Conservation (phyloP, 2,888 invertebrate species). For the Cataglyphis altisquamis region DNA sequence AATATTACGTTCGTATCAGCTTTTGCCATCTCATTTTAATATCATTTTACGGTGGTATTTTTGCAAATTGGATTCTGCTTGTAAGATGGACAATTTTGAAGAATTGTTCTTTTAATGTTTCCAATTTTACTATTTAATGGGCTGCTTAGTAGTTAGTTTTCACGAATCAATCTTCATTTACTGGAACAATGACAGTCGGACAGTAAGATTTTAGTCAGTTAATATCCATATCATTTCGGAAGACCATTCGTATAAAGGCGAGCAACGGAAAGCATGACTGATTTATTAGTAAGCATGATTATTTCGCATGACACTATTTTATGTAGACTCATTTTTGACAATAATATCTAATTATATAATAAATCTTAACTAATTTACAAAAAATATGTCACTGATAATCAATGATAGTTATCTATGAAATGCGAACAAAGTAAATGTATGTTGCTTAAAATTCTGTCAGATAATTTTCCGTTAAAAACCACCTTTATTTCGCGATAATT, state of each 20-base stretch:
- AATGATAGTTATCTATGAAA: neutral
- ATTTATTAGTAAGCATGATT: conserved; percentile 30
- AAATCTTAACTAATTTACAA: neutral
- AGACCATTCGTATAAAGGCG: conserved; percentile 21
- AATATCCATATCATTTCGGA: conserved; percentile 28
- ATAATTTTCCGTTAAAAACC: neutral
- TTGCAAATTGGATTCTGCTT: conserved; percentile 10
- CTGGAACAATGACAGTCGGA: neutral
- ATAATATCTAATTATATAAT: neutral
- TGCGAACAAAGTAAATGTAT: conserved; percentile 19
- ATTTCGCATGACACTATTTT: conserved; percentile 33
- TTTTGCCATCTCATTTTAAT: conserved; percentile 31
- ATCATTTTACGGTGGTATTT: conserved; percentile 9
- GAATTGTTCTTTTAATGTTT: neutral
- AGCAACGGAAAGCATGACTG: conserved; percentile 25
- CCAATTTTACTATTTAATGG: conserved; percentile 18
- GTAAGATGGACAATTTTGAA: conserved; percentile 15
- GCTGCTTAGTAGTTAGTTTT: neutral
- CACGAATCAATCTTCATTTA: conserved; percentile 43
- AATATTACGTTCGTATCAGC: conserved; percentile 23
- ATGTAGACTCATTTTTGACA: conserved; percentile 7
- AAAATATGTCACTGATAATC: neutral
- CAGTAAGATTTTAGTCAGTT: conserved; percentile 8
- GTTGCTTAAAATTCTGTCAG: neutral
- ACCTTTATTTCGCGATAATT: neutral